Conservation (phyloP, 2,888 invertebrate species). For the Ischnus inquisitorius region DNA sequence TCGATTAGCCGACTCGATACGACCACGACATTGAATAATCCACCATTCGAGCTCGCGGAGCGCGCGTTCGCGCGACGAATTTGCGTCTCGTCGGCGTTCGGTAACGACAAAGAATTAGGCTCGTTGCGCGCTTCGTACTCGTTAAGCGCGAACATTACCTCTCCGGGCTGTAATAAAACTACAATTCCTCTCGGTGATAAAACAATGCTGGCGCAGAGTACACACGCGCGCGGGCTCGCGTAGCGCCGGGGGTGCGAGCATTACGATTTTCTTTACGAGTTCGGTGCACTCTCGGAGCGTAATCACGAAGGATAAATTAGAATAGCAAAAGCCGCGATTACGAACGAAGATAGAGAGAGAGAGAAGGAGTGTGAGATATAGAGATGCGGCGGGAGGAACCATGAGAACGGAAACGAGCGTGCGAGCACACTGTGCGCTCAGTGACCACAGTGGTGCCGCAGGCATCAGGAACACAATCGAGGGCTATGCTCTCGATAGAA, state of each 20-base stretch:
- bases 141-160: constrained; percentile 14
- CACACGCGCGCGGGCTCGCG: neutral
- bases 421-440: constrained; percentile 68
- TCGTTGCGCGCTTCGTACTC: neutral
- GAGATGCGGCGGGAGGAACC: constrained; percentile 62
- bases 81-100: constrained; percentile 13
- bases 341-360: constrained; percentile 15
- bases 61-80: neutral
- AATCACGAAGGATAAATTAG: constrained; percentile 64
- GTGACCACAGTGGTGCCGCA: constrained; percentile 49
- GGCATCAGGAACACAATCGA: constrained; percentile 63
- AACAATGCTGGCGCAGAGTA: constrained; percentile 15
- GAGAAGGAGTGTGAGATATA: constrained; percentile 19
- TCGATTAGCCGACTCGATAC: constrained; percentile 16
- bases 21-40: constrained; percentile 47
- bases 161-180: neutral
- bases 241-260: no score
- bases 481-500: constrained; percentile 60
- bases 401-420: constrained; percentile 78
- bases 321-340: constrained; percentile 63
- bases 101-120: neutral
- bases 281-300: constrained; percentile 60
- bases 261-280: constrained; percentile 62
- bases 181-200: neutral
- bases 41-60: neutral